A percentile compares a stretch with the other conserved stretches of the same genome.
These are phyloP conservation scores for Iphiclides podalirius DNA, from an alignment of 2,888 invertebrate species.

Conservation along the genomic window DNA sequence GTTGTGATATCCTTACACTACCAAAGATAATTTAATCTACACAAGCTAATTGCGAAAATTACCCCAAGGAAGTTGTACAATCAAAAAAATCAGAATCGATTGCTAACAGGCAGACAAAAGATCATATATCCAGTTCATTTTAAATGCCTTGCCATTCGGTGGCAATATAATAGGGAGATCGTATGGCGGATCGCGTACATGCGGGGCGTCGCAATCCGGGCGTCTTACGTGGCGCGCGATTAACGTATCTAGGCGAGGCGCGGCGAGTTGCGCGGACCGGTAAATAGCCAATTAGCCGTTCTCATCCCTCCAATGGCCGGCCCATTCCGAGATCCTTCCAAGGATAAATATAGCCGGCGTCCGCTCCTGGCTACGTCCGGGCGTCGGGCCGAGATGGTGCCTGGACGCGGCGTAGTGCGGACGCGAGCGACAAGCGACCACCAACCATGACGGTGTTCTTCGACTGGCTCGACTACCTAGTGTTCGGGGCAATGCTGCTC, in stretches of 20 bases:
- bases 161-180: neutral
- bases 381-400: slow-evolving; percentile 54
- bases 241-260: slow-evolving; percentile 27
- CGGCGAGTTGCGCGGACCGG: slow-evolving; percentile 37
- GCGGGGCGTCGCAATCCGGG: neutral
- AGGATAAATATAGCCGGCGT: slow-evolving; percentile 63
- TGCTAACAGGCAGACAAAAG: neutral
- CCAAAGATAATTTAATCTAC: neutral
- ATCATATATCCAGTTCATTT: too few relatives aligned
- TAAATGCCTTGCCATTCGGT: too few relatives aligned
- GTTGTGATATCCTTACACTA: too few relatives aligned
- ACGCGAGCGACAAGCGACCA: slow-evolving; percentile 40
- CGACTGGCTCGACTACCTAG: slow-evolving; percentile 82
- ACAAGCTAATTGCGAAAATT: neutral
- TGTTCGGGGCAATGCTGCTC: slow-evolving; percentile 83
- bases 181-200: neutral
- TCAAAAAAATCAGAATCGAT: neutral
- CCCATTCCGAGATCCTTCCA: slow-evolving; percentile 61
- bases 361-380: slow-evolving; percentile 52
- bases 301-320: slow-evolving; percentile 58
- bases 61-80: neutral
- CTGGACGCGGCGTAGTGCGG: slow-evolving; percentile 50
- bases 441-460: slow-evolving; percentile 68
- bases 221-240: slow-evolving; percentile 5
- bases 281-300: slow-evolving; percentile 57